Conservation (phyloP, 2,888 invertebrate species). For the Phalera bucephala region DNA sequence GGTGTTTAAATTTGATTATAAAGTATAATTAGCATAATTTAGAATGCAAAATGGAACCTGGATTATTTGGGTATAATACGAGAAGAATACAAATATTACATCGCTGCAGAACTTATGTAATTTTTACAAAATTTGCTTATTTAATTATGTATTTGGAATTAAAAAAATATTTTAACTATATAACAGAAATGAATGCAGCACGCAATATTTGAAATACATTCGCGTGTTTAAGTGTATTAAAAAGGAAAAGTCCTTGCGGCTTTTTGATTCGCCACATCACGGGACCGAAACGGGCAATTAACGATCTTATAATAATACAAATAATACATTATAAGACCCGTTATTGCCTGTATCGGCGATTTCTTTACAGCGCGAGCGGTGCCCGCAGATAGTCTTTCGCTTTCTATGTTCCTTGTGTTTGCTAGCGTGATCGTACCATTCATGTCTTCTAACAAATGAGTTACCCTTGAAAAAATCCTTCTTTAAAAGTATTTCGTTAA, state of each 20-base stretch:
- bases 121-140: background rate
- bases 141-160: background rate
- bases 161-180: background rate
- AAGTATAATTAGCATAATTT: conserved; percentile 8
- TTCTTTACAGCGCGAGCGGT: conserved; percentile 45
- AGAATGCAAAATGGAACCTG: conserved; percentile 15
- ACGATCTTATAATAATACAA: conserved; percentile 17
- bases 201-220: conserved; percentile 29
- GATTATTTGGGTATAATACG: conserved; percentile 24
- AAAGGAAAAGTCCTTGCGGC: conserved; percentile 18
- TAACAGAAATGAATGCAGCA: background rate
- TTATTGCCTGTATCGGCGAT: conserved; percentile 45
- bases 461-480: conserved; percentile 55
- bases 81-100: background rate
- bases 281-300: conserved; percentile 32
- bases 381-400: conserved; percentile 51
- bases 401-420: conserved; percentile 64
- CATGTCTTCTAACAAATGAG: conserved; percentile 74
- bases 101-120: background rate
- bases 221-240: no score
- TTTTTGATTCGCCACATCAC: conserved; percentile 22
- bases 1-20: conserved; percentile 7
- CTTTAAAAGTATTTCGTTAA: conserved; percentile 24
- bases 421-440: conserved; percentile 58
- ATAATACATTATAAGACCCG: conserved; percentile 11